Conservation (phyloP, 2,888 invertebrate genomes). For the Entomobrya proxima region DNA sequence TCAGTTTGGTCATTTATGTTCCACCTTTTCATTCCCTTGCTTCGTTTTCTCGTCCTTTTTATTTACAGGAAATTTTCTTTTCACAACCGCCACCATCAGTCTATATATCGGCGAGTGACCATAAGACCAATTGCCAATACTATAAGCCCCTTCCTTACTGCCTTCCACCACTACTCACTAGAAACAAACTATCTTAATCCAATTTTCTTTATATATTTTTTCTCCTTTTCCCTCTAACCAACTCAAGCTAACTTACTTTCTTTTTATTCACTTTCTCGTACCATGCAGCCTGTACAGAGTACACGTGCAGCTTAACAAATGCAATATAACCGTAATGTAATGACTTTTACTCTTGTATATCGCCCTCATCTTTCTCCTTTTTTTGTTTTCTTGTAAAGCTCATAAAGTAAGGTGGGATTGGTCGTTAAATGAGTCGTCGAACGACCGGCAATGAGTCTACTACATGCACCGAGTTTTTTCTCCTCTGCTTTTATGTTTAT, state of each 20-base stretch:
- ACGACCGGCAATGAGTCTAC: constrained; percentile 13
- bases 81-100: neutral
- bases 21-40: neutral
- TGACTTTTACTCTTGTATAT: constrained; percentile 3
- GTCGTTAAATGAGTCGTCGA: constrained; percentile 14
- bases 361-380: neutral
- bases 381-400: neutral
- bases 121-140: neutral
- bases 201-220: neutral
- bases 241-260: neutral
- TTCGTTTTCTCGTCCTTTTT: neutral
- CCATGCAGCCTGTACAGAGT: too few species aligned
- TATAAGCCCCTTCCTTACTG: neutral
- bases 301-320: too few species aligned
- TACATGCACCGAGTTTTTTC: too few species aligned
- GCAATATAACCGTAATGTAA: neutral
- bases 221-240: neutral
- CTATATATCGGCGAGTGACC: neutral
- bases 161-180: neutral
- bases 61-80: neutral
- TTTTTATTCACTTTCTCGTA: constrained; percentile 1
- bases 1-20: neutral
- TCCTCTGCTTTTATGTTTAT: neutral
- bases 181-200: neutral
- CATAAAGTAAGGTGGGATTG: neutral